Evolutionary conservation across 2,113 vertebrate species (phyloP).

Genomic region (Archocentrus centrarchus): DNA sequence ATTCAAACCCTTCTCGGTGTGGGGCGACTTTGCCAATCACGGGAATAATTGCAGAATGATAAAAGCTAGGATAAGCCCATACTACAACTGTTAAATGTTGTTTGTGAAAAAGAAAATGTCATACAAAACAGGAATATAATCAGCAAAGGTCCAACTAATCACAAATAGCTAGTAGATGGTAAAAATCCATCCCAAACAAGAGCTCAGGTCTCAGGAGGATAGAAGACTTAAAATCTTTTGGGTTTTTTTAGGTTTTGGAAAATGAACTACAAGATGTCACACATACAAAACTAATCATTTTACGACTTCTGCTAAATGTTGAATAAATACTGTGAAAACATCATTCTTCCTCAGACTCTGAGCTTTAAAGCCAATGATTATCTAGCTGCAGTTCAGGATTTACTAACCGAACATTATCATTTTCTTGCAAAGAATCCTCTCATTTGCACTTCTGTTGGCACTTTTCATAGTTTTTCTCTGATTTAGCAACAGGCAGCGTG

Average conservation of each 20-base stretch:
- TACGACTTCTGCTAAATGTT: neutral
- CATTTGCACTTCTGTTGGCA: neutral
- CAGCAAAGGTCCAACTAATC: no score
- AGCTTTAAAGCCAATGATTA: neutral
- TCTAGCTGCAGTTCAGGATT: neutral
- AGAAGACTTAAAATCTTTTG: no score
- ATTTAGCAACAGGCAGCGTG: conserved; percentile 21
- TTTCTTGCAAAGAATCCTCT: neutral
- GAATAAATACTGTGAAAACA: neutral
- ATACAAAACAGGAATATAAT: no score
- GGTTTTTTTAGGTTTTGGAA: neutral
- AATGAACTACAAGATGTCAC: neutral
- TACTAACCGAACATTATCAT: neutral
- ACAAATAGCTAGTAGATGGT: no score
- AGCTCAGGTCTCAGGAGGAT: no score
- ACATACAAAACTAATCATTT: neutral
- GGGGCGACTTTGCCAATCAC: no score
- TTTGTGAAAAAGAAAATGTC: no score
- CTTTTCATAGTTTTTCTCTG: neutral
- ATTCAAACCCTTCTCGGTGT: no score
- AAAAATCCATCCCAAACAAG: no score
- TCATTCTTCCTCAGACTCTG: neutral
- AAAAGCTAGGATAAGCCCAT: neutral
- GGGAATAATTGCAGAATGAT: no score
- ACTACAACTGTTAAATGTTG: neutral